Percentiles rank a stretch among this genome's conserved stretches.
These are phyloP conservation scores for Hylomyscus alleni DNA, from an alignment of 2,797 vertebrate species.

Conservation along the genomic window DNA sequence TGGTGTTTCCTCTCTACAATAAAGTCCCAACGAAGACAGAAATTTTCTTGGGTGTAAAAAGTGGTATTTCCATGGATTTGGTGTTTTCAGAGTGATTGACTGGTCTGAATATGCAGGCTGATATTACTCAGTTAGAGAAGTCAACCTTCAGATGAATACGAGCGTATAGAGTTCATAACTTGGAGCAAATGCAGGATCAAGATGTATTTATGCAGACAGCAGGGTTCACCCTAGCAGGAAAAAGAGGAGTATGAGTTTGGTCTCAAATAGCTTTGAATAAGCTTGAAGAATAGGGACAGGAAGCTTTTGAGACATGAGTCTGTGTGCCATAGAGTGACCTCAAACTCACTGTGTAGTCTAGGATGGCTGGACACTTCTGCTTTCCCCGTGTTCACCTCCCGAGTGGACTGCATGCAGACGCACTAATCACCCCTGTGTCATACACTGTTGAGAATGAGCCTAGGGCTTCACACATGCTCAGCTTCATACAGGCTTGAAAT, in stretches of 20 bases:
- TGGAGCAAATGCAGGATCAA: background rate
- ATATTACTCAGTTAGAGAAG: background rate
- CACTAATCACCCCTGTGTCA: background rate
- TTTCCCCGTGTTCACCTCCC: background rate
- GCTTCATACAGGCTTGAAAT: background rate
- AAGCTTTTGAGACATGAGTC: background rate
- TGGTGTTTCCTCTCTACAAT: background rate
- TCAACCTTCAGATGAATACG: background rate
- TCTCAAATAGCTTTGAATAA: background rate
- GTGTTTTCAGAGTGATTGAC: background rate
- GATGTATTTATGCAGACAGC: background rate
- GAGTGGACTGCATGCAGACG: background rate
- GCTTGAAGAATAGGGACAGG: background rate
- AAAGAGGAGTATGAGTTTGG: background rate
- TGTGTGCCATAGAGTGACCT: background rate
- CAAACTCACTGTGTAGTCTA: background rate
- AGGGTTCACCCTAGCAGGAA: background rate
- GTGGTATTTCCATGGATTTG: background rate
- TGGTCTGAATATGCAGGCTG: background rate
- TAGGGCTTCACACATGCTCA: background rate
- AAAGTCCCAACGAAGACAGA: background rate
- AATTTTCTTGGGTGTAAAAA: background rate
- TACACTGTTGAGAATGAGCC: background rate
- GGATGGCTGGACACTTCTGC: background rate
- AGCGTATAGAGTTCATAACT: slow-evolving; percentile 11